phyloP scores from a whole-genome alignment of 2,113 vertebrate genomes.

The Ginglymostoma cirratum region DNA sequence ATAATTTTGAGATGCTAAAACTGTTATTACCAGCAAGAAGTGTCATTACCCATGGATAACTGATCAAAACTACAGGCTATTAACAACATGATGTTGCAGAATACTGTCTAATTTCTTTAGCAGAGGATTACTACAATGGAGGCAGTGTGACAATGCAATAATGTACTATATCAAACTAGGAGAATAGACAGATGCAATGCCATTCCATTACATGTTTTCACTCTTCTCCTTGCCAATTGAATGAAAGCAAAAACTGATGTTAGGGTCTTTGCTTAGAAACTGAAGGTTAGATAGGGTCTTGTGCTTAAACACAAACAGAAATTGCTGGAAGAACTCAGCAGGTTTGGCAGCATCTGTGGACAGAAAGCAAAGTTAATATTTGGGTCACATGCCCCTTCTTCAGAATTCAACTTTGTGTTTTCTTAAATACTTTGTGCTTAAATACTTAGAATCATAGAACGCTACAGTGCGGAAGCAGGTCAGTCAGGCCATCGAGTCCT shows the following conservation, averaged over 20 bases:
- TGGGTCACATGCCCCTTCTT: too few relatives aligned
- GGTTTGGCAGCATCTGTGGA: too few relatives aligned
- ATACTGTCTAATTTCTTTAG: not conserved
- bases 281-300: not conserved
- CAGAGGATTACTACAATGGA: not conserved
- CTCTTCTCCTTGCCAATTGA: not conserved
- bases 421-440: too few relatives aligned
- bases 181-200: not conserved
- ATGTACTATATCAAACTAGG: not conserved
- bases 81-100: not conserved
- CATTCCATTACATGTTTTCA: not conserved
- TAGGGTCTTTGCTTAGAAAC: not conserved
- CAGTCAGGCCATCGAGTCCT: too few relatives aligned
- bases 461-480: too few relatives aligned
- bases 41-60: not conserved
- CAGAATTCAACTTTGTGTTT: too few relatives aligned
- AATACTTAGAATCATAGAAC: too few relatives aligned
- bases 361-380: too few relatives aligned
- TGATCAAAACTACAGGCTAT: not conserved
- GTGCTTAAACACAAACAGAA: not conserved
- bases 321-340: too few relatives aligned
- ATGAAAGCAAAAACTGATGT: not conserved
- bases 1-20: not conserved
- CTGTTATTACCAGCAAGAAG: not conserved
- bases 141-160: not conserved